A percentile compares a stretch with the other conserved stretches of the same genome.
Conservation (phyloP, 1,140 invertebrate genomes). For the Camponotus vicinus region DNA sequence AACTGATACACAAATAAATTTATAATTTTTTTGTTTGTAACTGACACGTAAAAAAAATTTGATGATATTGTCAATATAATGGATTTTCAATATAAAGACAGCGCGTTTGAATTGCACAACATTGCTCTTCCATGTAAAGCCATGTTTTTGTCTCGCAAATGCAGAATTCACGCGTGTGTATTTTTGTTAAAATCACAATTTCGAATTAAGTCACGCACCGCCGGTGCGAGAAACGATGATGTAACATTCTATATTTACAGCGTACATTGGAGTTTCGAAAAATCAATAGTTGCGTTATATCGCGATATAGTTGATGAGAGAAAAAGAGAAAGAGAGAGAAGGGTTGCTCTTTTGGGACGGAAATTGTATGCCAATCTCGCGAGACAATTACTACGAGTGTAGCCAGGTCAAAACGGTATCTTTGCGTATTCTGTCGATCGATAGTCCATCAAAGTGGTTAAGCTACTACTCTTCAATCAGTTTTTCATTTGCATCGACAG, state of each 20-base stretch:
- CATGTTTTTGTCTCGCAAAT: conserved; percentile 15
- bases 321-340: neutral
- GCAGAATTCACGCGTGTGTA: neutral
- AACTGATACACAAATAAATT: neutral
- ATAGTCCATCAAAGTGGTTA: conserved; percentile 73
- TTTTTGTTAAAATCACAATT: conserved; percentile 55
- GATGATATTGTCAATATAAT: conserved; percentile 9
- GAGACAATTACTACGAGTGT: conserved; percentile 71
- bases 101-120: conserved; percentile 5
- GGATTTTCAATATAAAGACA: neutral
- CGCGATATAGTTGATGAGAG: conserved; percentile 37
- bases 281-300: conserved; percentile 28
- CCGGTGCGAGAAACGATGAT: conserved; percentile 37
- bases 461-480: conserved; percentile 75
- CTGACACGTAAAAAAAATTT: conserved; percentile 13
- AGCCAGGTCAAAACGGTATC: conserved; percentile 74
- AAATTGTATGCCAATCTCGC: conserved; percentile 77
- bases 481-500: conserved; percentile 72
- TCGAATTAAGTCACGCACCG: conserved; percentile 36
- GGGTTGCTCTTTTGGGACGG: conserved; percentile 66
- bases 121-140: neutral
- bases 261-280: neutral
- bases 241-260: conserved; percentile 20
- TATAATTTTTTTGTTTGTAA: neutral
- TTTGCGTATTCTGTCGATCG: conserved; percentile 68